Evolutionary conservation across 2,113 vertebrate genomes (phyloP), one percentile per base, ranked within the genome.

Genomic region (Kobus ellipsiprymnus): DNA sequence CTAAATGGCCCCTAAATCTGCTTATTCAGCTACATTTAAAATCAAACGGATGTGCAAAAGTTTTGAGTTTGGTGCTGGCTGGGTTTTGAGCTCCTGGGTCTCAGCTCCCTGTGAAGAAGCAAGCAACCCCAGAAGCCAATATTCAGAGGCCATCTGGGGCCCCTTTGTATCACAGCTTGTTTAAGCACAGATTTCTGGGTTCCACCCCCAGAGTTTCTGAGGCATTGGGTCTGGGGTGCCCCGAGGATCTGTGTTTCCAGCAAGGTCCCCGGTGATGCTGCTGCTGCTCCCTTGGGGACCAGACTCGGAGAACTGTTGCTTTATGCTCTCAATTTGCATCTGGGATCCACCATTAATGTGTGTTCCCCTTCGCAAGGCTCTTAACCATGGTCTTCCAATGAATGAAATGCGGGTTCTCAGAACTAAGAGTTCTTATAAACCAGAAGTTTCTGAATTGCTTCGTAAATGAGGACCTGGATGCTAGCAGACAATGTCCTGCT

Each of bases 401-500:
- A 17, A 5, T 10, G 14, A 16, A 29, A 54, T 0, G 23, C 2
- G 9, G 44, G 30, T 48, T 40, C 7, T 0, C 57, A 0, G 3
- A 48, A 33, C 44, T 27, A 7, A 12, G 0, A 3, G n/a, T 48
- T 59, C 74, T 29, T 50, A 25, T 8, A 10, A 60, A 3, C 7
- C 0, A 16, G 54, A n/a, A 40, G 55, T 9, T 23, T n/a, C 78
- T 48, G 25, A 7, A 13, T 7, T 30, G 44, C 84, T 21, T 4
- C 0, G 25, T 46, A 33, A 40, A 5, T 1, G 67, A 30, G n/a
- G 50, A 40, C 33, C 29, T 40, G 16, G 80, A 27, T n/a, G 11
- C 3, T 77, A 80, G 71, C 33, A 46, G 71, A 50, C 13, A 2
- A 17, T 0, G 15, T 1, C 27, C 57, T 23, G 52, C 67, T 83